Evolutionary conservation across 2,113 vertebrate species (phyloP), one percentile per base, ranked within the genome.

Genomic region (Hyla sarda): DNA sequence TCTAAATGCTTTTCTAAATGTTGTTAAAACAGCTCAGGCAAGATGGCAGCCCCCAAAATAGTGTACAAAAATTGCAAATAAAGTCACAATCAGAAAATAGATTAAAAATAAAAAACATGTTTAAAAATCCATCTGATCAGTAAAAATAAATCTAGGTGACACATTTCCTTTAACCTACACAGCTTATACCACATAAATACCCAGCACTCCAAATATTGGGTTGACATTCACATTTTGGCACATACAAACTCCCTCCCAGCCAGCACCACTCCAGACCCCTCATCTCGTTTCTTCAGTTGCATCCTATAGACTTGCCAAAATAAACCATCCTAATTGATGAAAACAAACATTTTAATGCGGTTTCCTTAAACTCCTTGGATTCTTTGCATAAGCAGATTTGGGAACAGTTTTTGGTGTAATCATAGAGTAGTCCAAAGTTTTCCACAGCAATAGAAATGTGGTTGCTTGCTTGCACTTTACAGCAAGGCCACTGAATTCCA

Each of bases 391-490:
- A 82, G 58, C 79, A 82, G 37, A 82, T 82, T 82, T 82, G 60
- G 41, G 60, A 48, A 69, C 58, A 30, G 58, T 48, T 82, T 54
- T 82, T 82, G 58, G 41, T 82, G 60, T 82, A 69, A 82, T 82
- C 71, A 84, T 73, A 75, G 25, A 60, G 52, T 47, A 75, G n/a
- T 45, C 82, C 72, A 83, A 52, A 25, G 37, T 76, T 60, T 83
- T 74, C 67, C 69, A 58, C 67, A 73, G 67, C 69, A 73, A 50
- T 56, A 74, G 50, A 83, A 83, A 83, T 74, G 82, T 84, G 71
- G 82, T 84, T 84, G 82, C 71, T 84, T 54, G 37, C 72, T 83
- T 74, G 82, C 82, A 74, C 28, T 84, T 84, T 75, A 37, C 21
- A 74, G 28, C 37, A 62, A 28, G n/a, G 58, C 71, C 72, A 65